Evolutionary conservation across 1,140 invertebrate species (phyloP).

Genomic region (Trachelipus rathkii): DNA sequence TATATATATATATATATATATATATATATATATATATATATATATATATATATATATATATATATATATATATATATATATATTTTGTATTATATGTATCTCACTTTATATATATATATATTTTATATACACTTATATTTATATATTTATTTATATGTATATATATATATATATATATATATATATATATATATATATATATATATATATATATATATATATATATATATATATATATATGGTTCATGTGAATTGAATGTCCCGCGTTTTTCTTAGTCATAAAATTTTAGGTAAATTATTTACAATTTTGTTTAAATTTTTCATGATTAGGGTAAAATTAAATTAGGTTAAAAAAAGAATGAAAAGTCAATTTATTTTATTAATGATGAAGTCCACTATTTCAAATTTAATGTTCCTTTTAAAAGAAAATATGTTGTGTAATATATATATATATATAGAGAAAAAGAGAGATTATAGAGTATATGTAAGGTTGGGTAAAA

Average conservation of each 20-base stretch:
- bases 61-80: constrained; percentile 5
- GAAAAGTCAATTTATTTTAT: no score
- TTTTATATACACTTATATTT: neutral
- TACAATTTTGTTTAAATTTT: no score
- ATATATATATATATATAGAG: neutral
- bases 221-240: neutral
- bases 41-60: neutral
- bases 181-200: constrained; percentile 5
- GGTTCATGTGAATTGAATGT: no score
- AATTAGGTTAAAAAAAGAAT: no score
- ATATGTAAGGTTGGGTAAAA: no score
- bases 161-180: constrained; percentile 2
- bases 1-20: constrained; percentile 2
- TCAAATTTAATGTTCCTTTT: no score
- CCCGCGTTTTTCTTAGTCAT: no score
- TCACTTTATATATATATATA: neutral
- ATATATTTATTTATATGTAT: neutral
- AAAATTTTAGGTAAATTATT: no score
- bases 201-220: constrained; percentile 5
- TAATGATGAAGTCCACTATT: no score
- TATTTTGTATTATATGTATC: neutral
- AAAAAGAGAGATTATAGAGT: no score
- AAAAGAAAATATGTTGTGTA: no score
- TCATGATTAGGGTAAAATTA: no score
- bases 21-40: neutral